Evolutionary conservation across 2,888 invertebrate genomes (phyloP).

Genomic region (Cephus spinipes): DNA sequence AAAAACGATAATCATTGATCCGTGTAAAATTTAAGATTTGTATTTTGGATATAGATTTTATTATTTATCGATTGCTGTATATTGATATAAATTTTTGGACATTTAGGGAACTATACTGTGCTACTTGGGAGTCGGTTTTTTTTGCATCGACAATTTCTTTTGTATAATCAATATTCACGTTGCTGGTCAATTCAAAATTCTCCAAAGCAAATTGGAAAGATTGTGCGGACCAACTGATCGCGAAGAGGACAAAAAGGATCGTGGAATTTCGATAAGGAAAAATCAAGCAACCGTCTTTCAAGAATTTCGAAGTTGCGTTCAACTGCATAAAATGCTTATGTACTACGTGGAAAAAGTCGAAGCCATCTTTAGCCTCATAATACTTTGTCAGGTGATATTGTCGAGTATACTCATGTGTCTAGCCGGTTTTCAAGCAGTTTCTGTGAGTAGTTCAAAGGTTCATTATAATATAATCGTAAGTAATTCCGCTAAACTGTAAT

Average conservation of each 20-base stretch:
- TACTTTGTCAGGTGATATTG: too few species aligned
- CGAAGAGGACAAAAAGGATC: too few species aligned
- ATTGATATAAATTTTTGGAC: too few species aligned
- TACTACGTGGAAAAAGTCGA: conserved; percentile 19
- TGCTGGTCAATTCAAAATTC: conserved; percentile 20
- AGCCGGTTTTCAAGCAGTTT: neutral
- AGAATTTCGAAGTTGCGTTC: conserved; percentile 18
- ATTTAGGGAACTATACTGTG: too few species aligned
- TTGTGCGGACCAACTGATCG: neutral
- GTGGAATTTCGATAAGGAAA: neutral
- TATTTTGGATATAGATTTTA: neutral
- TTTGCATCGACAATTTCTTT: too few species aligned
- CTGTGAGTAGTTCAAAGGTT: neutral
- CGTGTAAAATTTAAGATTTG: too few species aligned
- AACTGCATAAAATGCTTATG: conserved; percentile 33
- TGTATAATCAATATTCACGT: conserved; percentile 3
- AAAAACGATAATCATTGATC: too few species aligned
- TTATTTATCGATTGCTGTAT: conserved; percentile 11
- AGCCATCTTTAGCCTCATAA: too few species aligned
- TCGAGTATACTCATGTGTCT: too few species aligned
- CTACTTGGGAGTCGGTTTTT: conserved; percentile 18
- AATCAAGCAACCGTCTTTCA: neutral
- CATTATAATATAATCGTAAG: too few species aligned
- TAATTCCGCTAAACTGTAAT: too few species aligned
- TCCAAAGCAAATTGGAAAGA: conserved; percentile 13